Percentiles rank a stretch among this genome's conserved stretches.
Evolutionary conservation across 2,113 vertebrate genomes (phyloP).

Genomic region (human (Homo sapiens)): GRCh38 chr3:107584001-107584500

Average conservation of each 20-base stretch:
- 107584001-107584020: too few relatives aligned
- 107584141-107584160: background rate
- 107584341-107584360: slow-evolving; percentile 1
- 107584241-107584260: background rate
- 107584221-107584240: too few relatives aligned
- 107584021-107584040: too few relatives aligned
- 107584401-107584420: background rate
- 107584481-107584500: background rate
- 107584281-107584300: background rate
- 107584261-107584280: background rate
- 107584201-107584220: too few relatives aligned
- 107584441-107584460: background rate
- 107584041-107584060: background rate
- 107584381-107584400: slow-evolving; percentile 16
- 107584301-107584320: slow-evolving; percentile 29
- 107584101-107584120: background rate
- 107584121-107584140: background rate
- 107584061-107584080: background rate
- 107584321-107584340: slow-evolving; percentile 45
- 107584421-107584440: background rate
- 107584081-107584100: background rate
- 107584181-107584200: too few relatives aligned
- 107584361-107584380: background rate
- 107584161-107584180: background rate
- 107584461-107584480: background rate